Conservation (phyloP, 92 coral and sea anemone species). For the Epizoanthus fatuus region DNA sequence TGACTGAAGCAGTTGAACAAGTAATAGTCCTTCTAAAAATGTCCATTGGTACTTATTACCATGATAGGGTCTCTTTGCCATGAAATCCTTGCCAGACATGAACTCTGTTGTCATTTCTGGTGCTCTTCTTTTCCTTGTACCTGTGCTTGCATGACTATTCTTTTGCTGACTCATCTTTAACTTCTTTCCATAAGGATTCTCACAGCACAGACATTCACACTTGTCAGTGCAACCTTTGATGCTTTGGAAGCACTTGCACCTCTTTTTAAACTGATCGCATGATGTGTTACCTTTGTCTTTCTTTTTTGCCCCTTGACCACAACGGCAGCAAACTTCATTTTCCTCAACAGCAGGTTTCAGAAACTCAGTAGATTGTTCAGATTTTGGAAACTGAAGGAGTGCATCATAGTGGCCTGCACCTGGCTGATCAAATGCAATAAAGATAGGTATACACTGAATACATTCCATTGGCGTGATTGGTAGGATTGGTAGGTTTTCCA, state of each 20-base stretch:
- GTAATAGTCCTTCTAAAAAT: conserved; percentile 49
- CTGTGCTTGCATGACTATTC: conserved; percentile 4
- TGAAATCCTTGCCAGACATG: conserved; percentile 49
- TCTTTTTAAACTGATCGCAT: conserved; percentile 55
- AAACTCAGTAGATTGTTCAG: neutral
- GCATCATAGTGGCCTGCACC: conserved; percentile 77
- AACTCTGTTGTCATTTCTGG: conserved; percentile 41
- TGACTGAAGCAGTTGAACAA: conserved; percentile 45
- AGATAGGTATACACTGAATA: conserved; percentile 57
- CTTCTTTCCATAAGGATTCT: conserved; percentile 62
- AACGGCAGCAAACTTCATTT: conserved; percentile 40
- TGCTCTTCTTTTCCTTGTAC: conserved; percentile 52
- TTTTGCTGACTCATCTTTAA: conserved; percentile 3
- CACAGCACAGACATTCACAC: conserved; percentile 52
- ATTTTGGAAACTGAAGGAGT: conserved; percentile 4
- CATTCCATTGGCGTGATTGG: conserved; percentile 66
- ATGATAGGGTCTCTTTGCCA: conserved; percentile 20
- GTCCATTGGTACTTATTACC: conserved; percentile 50
- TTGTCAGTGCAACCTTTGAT: conserved; percentile 52
- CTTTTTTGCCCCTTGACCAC: conserved; percentile 71
- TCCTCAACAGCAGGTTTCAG: neutral
- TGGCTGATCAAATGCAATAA: conserved; percentile 72
- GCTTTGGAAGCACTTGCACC: conserved; percentile 74
- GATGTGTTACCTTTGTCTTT: conserved; percentile 48
- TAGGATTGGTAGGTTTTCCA: conserved; percentile 69